Evolutionary conservation across 2,113 vertebrate genomes (phyloP).

Genomic region (Myiopsitta monachus): DNA sequence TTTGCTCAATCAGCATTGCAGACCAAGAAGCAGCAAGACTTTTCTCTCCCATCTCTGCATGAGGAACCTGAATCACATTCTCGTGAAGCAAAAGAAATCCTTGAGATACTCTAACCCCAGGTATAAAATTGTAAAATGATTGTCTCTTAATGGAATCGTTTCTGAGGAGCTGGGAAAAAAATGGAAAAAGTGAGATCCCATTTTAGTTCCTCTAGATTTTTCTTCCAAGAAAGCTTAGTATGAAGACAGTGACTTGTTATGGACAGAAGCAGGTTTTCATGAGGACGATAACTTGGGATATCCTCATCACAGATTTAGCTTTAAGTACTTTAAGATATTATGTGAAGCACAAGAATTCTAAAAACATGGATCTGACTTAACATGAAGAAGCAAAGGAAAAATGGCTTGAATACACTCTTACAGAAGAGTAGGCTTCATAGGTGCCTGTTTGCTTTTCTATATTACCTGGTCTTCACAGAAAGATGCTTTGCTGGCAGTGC

Average conservation of each 20-base stretch:
- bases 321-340: neutral
- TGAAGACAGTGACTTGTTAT: neutral
- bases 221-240: neutral
- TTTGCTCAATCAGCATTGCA: neutral
- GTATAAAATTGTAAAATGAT: neutral
- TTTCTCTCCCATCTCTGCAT: neutral
- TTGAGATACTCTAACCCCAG: neutral
- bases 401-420: neutral
- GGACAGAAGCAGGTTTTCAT: neutral
- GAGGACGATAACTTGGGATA: neutral
- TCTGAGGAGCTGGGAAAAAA: neutral
- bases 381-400: neutral
- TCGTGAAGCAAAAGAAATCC: neutral
- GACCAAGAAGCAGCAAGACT: neutral
- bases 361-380: neutral
- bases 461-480: neutral
- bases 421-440: neutral
- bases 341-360: neutral
- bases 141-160: neutral
- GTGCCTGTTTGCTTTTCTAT: fast-evolving
- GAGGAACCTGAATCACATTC: neutral
- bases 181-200: neutral
- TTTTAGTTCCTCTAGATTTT: neutral
- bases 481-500: neutral
- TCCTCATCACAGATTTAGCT: neutral